A percentile compares a stretch with the other conserved stretches of the same genome.
Conservation (phyloP, 2,113 vertebrate species). For the Mixornis gularis region DNA sequence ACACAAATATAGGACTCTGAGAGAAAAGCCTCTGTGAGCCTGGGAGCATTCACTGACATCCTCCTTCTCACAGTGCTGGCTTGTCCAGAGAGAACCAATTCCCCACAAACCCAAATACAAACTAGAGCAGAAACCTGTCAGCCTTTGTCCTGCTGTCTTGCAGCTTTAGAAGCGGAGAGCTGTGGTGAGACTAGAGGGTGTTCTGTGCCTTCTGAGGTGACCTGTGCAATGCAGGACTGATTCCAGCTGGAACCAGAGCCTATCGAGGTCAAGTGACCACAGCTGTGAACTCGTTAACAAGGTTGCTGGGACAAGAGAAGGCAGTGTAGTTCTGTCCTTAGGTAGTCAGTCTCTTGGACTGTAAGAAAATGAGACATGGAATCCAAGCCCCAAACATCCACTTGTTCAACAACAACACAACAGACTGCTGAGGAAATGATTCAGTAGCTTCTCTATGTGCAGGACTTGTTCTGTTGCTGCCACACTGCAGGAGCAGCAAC, state of each 20-base stretch:
- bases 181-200: neutral
- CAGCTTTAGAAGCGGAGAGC: neutral
- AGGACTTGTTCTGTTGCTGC: neutral
- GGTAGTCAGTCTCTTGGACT: neutral
- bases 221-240: rapidly evolving
- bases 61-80: neutral
- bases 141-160: neutral
- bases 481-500: neutral
- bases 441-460: neutral
- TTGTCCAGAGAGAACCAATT: neutral
- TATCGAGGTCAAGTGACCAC: neutral
- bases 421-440: neutral
- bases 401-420: neutral
- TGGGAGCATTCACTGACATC: neutral
- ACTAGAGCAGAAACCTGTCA: neutral
- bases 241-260: neutral
- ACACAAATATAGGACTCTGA: neutral
- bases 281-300: neutral
- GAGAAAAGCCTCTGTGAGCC: no score
- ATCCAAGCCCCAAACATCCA: neutral
- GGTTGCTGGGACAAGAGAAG: neutral
- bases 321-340: neutral
- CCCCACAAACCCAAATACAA: neutral
- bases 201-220: neutral
- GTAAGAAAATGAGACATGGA: neutral